Evolutionary conservation across 2,888 invertebrate species (phyloP).

Genomic region (Tethea ocularis): DNA sequence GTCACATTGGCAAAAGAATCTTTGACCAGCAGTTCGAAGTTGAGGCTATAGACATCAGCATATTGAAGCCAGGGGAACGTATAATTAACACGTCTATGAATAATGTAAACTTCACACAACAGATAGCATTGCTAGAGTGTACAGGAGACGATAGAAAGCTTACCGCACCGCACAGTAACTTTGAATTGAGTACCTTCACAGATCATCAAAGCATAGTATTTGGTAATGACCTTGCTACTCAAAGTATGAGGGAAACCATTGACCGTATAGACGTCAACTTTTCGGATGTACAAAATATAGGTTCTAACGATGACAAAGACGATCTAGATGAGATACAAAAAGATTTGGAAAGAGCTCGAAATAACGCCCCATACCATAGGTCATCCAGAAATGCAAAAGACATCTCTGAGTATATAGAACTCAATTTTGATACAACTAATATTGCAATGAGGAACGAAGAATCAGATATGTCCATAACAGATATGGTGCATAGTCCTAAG

Average conservation of each 20-base stretch:
- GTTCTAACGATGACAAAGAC: constrained; percentile 43
- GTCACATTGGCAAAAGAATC: constrained; percentile 62
- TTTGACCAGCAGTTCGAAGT: constrained; percentile 70
- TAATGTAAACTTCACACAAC: constrained; percentile 55
- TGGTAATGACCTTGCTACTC: constrained; percentile 52
- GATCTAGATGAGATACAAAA: constrained; percentile 68
- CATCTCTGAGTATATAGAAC: constrained; percentile 65
- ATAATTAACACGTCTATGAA: constrained; percentile 31
- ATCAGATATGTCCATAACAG: constrained; percentile 74
- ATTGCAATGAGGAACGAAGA: constrained; percentile 44
- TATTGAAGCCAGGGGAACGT: constrained; percentile 20
- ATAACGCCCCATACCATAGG: constrained; percentile 40
- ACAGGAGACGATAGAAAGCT: constrained; percentile 48
- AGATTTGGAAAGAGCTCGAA: constrained; percentile 47
- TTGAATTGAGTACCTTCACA: constrained; percentile 63
- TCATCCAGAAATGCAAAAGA: constrained; percentile 39
- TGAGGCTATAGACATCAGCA: constrained; percentile 54
- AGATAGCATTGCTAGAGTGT: constrained; percentile 52
- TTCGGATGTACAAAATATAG: constrained; percentile 47
- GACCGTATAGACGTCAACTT: constrained; percentile 65
- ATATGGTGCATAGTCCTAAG: constrained; percentile 60
- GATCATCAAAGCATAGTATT: constrained; percentile 64
- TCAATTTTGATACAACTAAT: constrained; percentile 67
- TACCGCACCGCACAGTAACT: constrained; percentile 48
- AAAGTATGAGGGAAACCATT: constrained; percentile 51